Evolutionary conservation across 2,113 vertebrate species (phyloP), one percentile per base, ranked within the genome.

Genomic region (Mellivora capensis): DNA sequence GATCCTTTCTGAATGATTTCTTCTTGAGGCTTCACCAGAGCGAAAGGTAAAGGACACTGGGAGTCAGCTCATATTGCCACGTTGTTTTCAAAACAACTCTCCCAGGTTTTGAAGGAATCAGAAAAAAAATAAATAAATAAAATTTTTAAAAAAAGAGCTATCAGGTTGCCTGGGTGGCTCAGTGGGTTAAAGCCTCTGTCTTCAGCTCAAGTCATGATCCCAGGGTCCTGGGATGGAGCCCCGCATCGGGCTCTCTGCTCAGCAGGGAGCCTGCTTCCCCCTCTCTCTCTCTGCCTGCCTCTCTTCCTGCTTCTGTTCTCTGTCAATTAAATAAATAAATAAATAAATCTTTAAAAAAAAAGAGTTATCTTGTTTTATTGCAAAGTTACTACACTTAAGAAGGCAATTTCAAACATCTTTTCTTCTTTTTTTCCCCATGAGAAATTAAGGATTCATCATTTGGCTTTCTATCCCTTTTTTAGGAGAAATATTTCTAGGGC

Each of bases 311-410:
- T n/a, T n/a, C n/a, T n/a, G n/a, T n/a, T n/a, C n/a, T n/a, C n/a
- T n/a, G n/a, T n/a, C n/a, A n/a, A n/a, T n/a, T n/a, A n/a, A n/a
- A n/a, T n/a, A 77, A 91, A 79, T 47, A 52, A 52, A 52, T 52
- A 52, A 52, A 52, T 52, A 17, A 52, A 17, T 17, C 1, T 52
- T 52, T 17, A 52, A 31, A 83, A 89, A 91, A 77, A 91, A 80
- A 47, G 64, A 57, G 49, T 54, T 90, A 11, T 57, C 54, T 83
- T 94, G 8, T 92, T 90, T 94, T 84, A 61, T 49, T 93, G 20
- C 29, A 83, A 95, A 97, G 49, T 61, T 82, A 86, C 69, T 54
- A 83, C 7, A 90, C 20, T 97, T 94, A 90, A 90, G 83, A 91
- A 84, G 52, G 29, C 8, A 83, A 72, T 96, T 95, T 72, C 69